Percentiles rank a stretch among this genome's conserved stretches.
phyloP scores from a whole-genome alignment of 2,113 vertebrate species.

The Perca flavescens region DNA sequence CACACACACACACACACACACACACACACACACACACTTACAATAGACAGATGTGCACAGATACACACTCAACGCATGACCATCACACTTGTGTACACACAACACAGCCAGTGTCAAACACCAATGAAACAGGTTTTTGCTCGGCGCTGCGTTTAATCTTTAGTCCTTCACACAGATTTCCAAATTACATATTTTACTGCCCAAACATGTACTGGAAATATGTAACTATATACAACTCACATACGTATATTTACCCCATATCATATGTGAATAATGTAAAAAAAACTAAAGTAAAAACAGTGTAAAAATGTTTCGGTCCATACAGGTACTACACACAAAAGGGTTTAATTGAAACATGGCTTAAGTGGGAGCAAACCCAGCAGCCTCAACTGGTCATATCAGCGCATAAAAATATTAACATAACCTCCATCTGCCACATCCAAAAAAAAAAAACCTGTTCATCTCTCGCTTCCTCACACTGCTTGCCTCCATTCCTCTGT shows the following conservation, averaged over 20 bases:
- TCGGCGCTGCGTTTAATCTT: slow-evolving; percentile 25
- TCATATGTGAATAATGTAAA: no score
- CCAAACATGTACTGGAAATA: not conserved
- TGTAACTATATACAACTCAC: not conserved
- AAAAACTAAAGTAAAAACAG: no score
- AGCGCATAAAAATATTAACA: slow-evolving; percentile 31
- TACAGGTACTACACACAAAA: no score
- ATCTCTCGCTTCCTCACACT: not conserved
- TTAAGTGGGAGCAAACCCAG: not conserved
- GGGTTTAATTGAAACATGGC: no score
- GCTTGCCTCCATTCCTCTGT: not conserved
- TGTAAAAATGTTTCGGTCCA: no score
- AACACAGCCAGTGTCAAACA: not conserved
- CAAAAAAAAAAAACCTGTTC: slow-evolving; percentile 20
- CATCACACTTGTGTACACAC: not conserved
- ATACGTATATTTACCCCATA: no score
- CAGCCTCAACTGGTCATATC: slow-evolving; percentile 1
- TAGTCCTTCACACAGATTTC: slow-evolving; percentile 18
- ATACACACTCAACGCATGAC: slow-evolving; percentile 5
- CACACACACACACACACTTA: not conserved
- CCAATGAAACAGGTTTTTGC: not conserved
- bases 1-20: not conserved
- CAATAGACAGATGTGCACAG: slow-evolving; percentile 10
- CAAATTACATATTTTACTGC: slow-evolving; percentile 6
- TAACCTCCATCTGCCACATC: slow-evolving; percentile 66